These are phyloP conservation scores for Agrypnus murinus DNA, from an alignment of 2,888 invertebrate species.

Conservation along the genomic window DNA sequence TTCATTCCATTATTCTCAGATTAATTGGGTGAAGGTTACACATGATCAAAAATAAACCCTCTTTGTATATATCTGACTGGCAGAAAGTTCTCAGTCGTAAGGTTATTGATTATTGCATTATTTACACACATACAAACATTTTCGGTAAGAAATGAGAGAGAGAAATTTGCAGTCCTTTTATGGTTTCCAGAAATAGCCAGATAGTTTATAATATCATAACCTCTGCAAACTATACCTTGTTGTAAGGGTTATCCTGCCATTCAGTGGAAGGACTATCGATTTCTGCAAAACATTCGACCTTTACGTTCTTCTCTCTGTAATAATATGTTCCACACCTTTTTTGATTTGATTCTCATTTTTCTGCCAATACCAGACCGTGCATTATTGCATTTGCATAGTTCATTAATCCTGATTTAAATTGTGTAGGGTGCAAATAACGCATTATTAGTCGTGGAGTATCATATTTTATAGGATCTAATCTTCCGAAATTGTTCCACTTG, in stretches of 20 bases:
- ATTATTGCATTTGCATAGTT: conserved; percentile 24
- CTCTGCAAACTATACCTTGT: conserved; percentile 22
- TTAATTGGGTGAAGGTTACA: conserved; percentile 4
- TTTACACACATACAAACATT: neutral
- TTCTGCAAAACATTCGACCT: neutral
- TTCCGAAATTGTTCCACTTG: conserved; percentile 8
- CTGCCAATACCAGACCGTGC: conserved; percentile 11
- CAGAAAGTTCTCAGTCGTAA: no score
- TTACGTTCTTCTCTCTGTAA: neutral
- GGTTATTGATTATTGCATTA: no score
- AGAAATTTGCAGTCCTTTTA: neutral
- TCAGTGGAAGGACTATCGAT: conserved; percentile 32
- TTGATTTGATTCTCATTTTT: neutral
- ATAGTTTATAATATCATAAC: conserved; percentile 1
- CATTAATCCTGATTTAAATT: conserved; percentile 11
- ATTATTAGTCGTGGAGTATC: no score
- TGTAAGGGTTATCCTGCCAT: conserved; percentile 27
- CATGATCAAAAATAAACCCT: neutral
- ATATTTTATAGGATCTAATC: conserved; percentile 3
- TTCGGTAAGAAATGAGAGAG: neutral
- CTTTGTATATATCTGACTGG: no score
- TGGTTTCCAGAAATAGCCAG: conserved; percentile 19
- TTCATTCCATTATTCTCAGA: no score
- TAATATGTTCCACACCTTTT: neutral
- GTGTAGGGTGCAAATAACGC: conserved; percentile 17